phyloP scores from a whole-genome alignment of 2,113 vertebrate genomes.

The Lynx canadensis region DNA sequence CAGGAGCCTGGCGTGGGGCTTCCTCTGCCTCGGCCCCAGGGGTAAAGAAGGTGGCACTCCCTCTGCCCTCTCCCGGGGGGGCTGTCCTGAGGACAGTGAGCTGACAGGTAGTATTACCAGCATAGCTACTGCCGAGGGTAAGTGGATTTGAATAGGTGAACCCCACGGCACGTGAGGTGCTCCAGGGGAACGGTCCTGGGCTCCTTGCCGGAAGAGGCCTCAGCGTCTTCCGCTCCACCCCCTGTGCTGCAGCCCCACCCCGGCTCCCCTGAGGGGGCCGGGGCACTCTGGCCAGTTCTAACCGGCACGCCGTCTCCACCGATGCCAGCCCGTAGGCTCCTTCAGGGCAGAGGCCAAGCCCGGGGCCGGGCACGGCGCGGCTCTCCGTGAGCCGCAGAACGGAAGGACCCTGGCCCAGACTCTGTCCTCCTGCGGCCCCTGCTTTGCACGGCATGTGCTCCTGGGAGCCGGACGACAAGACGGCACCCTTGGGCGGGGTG shows the following conservation, averaged over 20 bases:
- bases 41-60: fast-evolving
- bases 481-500: fast-evolving
- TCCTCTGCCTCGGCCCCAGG: background rate
- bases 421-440: background rate
- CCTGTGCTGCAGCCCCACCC: fast-evolving
- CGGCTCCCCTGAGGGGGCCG: background rate
- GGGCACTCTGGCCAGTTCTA: background rate
- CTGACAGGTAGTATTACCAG: background rate
- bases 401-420: background rate
- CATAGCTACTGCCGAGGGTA: background rate
- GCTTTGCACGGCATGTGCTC: background rate
- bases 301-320: background rate
- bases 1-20: background rate
- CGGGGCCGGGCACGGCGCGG: background rate
- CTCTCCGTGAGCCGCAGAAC: fast-evolving
- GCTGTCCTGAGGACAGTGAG: fast-evolving
- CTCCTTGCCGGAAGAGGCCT: background rate
- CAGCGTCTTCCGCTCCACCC: too few relatives aligned
- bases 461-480: fast-evolving
- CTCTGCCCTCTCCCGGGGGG: background rate
- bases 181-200: too few relatives aligned
- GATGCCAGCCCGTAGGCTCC: background rate
- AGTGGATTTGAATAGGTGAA: background rate
- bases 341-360: background rate
- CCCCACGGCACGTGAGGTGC: fast-evolving